Evolutionary conservation across 1,140 invertebrate species (phyloP).

Genomic region (silkworm (Bombyx mori)): ASM3026992v2 NC_085112.1:8324501-8325000

Average conservation of each 20-base stretch:
- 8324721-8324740: not conserved
- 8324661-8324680: not conserved
- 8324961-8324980: slow-evolving; percentile 11
- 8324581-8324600: too few relatives aligned
- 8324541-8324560: too few relatives aligned
- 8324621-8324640: too few relatives aligned
- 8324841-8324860: slow-evolving; percentile 79
- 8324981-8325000: slow-evolving; percentile 52
- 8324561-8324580: too few relatives aligned
- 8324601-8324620: too few relatives aligned
- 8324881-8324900: slow-evolving; percentile 89
- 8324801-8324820: not conserved
- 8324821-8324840: slow-evolving; percentile 75
- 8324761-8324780: too few relatives aligned
- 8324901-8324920: slow-evolving; percentile 5
- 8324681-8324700: not conserved
- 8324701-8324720: not conserved
- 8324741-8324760: not conserved
- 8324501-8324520: too few relatives aligned
- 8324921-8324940: slow-evolving; percentile 14
- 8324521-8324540: too few relatives aligned
- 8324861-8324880: slow-evolving; percentile 85
- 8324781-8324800: not conserved
- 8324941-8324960: slow-evolving; percentile 13
- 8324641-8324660: too few relatives aligned